phyloP scores from a whole-genome alignment of 2,113 vertebrate species.

The Calonectris borealis region DNA sequence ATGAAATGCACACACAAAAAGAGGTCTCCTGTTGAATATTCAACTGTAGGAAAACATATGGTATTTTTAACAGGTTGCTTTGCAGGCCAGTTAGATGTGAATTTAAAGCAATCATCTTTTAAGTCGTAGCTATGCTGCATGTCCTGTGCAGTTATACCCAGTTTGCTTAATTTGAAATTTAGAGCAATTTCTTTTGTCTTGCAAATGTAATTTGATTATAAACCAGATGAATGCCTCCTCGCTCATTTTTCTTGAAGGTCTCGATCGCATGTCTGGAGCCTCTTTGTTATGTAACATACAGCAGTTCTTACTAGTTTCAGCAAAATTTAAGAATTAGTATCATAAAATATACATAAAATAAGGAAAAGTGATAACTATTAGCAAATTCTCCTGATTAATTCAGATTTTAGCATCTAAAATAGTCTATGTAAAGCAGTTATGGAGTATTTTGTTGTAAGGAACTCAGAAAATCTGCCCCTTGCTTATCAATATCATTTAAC shows the following conservation, averaged over 20 bases:
- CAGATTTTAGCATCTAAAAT: background rate
- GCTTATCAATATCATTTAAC: background rate
- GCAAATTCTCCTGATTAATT: background rate
- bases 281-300: background rate
- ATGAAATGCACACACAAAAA: conserved; percentile 70
- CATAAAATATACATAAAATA: background rate
- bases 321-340: background rate
- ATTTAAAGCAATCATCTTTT: conserved; percentile 70
- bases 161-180: conserved; percentile 62
- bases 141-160: conserved; percentile 58
- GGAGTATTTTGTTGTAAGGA: background rate
- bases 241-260: background rate
- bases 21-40: conserved; percentile 71
- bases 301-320: background rate
- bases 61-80: conserved; percentile 67
- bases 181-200: conserved; percentile 64
- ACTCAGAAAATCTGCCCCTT: background rate
- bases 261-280: background rate
- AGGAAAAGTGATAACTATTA: background rate
- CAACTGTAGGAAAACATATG: conserved; percentile 62
- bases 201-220: conserved; percentile 59
- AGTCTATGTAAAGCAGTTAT: background rate
- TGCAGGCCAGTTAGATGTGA: conserved; percentile 68
- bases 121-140: conserved; percentile 53
- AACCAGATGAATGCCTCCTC: conserved; percentile 20